Base-by-base conservation (phyloP, 2,113 vertebrate genomes). In the Thermophis baileyi region DNA sequence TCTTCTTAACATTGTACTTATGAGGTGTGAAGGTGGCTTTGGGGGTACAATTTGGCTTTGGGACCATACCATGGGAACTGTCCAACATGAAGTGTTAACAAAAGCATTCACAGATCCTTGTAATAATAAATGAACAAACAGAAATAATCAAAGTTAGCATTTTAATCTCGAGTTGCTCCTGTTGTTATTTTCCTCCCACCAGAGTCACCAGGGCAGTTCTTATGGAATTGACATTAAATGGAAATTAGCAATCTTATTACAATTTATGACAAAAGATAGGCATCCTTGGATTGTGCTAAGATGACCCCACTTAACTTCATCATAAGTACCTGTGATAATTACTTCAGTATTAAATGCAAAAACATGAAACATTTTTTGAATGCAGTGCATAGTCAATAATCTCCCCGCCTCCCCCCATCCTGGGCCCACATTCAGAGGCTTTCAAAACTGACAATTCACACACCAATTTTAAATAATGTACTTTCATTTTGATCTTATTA, bases 221-320 rank as follows among this genome's bases (percentile, higher is more conserved):
- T 93, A 46, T 63, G 95, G 94, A 96, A 94, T 18, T 30, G 91
- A 94, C 54, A 91, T 92, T 93, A 95, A 94, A 91, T 95, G 91
- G 91, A 95, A 55, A 87, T 94, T 94, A 89, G 50, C 40, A 85
- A 92, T 95, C 92, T 96, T 85, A 93, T 89, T 90, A 53, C 95
- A 40, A 90, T 30, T 92, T 96, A 93, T 94, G 89, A 95, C 90
- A 27, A 93, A 95, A 90, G 57, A 90, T 22, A 92, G 51, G 60
- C 92, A 54, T 92, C 57, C 24, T 24, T 92, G 91, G 81, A 74
- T 93, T 90, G 92, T 16, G 0, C 91, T 1, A 94, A 91, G 93
- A 92, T 89, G 91, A 46, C 51, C 69, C 74, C n/a, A 94, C 40
- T 96, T 96, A 95, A 95, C 95, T 91, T 95, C 94, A 92, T 0